Percentiles rank a stretch among this genome's conserved stretches.
These are phyloP conservation scores for Artibeus jamaicensis DNA, from an alignment of 2,797 vertebrate species.

Conservation along the genomic window DNA sequence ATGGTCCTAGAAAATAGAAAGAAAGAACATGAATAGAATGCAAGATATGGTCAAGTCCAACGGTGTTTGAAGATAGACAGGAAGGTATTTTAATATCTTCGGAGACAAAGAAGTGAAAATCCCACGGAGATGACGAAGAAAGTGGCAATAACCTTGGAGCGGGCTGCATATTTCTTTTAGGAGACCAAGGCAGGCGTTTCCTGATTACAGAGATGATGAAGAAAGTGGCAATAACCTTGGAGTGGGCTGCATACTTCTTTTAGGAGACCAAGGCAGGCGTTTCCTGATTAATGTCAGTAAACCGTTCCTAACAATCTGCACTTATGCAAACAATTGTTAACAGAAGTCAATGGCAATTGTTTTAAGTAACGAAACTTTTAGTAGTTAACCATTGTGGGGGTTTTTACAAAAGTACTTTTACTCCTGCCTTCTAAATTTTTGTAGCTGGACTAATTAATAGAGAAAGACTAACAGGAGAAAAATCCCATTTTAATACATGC, in stretches of 20 bases:
- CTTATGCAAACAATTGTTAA: not conserved
- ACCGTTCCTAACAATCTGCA: not conserved
- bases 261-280: not conserved
- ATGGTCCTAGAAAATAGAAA: not conserved
- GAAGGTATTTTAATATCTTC: not conserved
- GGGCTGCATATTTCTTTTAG: not conserved
- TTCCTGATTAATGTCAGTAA: not conserved
- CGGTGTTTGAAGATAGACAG: not conserved
- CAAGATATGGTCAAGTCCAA: not conserved
- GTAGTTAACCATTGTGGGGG: not conserved
- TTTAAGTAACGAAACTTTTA: constrained; percentile 9
- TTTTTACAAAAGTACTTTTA: not conserved
- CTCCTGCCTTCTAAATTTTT: not conserved
- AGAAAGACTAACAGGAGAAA: not conserved
- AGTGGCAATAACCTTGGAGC: not conserved
- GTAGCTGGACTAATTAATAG: not conserved
- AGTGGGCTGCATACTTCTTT: not conserved
- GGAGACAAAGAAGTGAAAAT: not conserved
- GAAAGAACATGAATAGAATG: not conserved
- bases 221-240: not conserved
- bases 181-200: not conserved
- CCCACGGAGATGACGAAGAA: not conserved
- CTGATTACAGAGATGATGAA: not conserved
- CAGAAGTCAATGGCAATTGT: not conserved
- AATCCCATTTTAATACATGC: not conserved